phyloP scores from a whole-genome alignment of 2,888 invertebrate species.

The Rhabditoides inermis region DNA sequence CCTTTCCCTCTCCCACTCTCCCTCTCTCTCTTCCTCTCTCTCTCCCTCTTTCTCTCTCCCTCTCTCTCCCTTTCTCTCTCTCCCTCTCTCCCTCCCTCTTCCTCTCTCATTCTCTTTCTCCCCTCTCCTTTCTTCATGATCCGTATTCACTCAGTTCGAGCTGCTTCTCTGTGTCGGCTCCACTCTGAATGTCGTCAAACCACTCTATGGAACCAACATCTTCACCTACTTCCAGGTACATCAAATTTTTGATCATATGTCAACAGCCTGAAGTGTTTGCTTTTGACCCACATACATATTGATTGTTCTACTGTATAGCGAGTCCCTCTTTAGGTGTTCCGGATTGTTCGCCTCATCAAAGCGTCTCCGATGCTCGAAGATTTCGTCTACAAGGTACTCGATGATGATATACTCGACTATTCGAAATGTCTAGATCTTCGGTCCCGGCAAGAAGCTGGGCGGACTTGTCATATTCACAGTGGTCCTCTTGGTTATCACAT shows the following conservation, averaged over 20 bases:
- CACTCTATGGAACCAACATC: conserved; percentile 75
- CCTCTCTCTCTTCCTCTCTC: too few relatives aligned
- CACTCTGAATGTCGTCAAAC: conserved; percentile 79
- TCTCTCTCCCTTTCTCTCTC: too few relatives aligned
- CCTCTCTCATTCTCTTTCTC: too few relatives aligned
- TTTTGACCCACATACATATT: not conserved
- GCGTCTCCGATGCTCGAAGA: conserved; percentile 97
- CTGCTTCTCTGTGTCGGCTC: conserved; percentile 72
- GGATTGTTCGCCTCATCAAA: conserved; percentile 88
- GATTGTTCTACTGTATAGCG: not conserved
- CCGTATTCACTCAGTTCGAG: too few relatives aligned
- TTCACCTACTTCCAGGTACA: conserved; percentile 75
- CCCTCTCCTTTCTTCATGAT: too few relatives aligned
- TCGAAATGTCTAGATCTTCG: conserved; percentile 62
- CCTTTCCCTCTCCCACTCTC: too few relatives aligned
- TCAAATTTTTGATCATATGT: not conserved
- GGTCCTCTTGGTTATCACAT: conserved; percentile 94
- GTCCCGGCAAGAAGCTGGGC: conserved; percentile 87
- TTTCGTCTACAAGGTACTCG: conserved; percentile 63
- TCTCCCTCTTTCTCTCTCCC: too few relatives aligned
- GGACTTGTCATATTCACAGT: conserved; percentile 98
- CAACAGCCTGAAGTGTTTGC: too few relatives aligned
- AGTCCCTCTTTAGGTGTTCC: conserved; percentile 66
- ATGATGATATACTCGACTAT: not conserved
- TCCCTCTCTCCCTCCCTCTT: too few relatives aligned